Evolutionary conservation across 2,113 vertebrate genomes (phyloP).

Genomic region (Hippotragus niger): DNA sequence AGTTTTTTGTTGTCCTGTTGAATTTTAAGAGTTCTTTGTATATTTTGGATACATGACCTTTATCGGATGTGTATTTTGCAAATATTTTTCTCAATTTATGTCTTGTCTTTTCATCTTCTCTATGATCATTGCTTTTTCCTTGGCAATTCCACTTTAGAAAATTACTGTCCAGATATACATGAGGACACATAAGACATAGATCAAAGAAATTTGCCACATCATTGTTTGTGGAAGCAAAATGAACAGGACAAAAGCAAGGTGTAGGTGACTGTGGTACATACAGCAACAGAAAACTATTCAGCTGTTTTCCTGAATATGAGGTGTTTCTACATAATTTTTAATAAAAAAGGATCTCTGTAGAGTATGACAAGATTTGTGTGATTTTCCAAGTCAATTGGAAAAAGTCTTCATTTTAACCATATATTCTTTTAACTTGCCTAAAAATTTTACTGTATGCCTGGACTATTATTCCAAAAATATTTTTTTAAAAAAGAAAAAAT

Average conservation of each 20-base stretch:
- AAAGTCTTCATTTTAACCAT: background rate
- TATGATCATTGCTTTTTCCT: background rate
- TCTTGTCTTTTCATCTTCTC: slow-evolving; percentile 27
- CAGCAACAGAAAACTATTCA: background rate
- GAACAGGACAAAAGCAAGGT: background rate
- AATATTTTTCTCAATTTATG: background rate
- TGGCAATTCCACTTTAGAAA: slow-evolving; percentile 23
- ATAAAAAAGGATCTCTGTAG: background rate
- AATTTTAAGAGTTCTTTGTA: slow-evolving; percentile 41
- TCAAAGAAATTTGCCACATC: background rate
- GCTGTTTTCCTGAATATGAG: background rate
- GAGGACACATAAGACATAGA: background rate
- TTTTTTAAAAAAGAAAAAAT: background rate
- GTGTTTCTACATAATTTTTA: background rate
- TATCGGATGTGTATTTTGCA: background rate
- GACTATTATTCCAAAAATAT: background rate
- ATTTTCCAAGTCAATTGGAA: background rate
- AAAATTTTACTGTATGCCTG: background rate
- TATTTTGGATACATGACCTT: slow-evolving; percentile 9
- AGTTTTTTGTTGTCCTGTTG: slow-evolving; percentile 28
- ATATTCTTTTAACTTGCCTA: background rate
- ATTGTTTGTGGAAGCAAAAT: background rate
- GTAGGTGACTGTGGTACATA: background rate
- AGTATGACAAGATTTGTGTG: background rate
- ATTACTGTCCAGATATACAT: background rate